Percentiles rank a stretch among this genome's conserved stretches.
phyloP scores from a whole-genome alignment of 2,113 vertebrate species.

The Macroglossus sobrinus region DNA sequence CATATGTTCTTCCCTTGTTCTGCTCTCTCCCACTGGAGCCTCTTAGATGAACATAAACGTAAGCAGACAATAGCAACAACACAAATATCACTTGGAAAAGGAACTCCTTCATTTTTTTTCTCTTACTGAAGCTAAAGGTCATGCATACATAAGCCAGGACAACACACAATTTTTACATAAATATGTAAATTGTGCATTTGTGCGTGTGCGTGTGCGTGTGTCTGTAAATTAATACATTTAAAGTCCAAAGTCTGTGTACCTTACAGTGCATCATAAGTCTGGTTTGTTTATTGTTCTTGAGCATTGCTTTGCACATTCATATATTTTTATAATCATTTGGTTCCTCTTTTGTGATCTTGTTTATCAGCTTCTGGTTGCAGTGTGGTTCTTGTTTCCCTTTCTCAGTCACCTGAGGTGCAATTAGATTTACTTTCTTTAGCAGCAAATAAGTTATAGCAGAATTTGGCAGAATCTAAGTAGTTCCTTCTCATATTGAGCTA shows the following conservation, averaged over 20 bases:
- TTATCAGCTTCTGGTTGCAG: neutral
- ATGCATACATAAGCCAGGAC: neutral
- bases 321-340: neutral
- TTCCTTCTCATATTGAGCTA: neutral
- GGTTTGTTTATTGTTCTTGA: neutral
- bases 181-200: neutral
- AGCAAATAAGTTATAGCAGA: constrained; percentile 65
- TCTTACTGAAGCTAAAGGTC: neutral
- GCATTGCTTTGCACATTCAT: neutral
- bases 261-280: neutral
- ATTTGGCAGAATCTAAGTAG: constrained; percentile 71
- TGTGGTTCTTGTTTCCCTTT: neutral
- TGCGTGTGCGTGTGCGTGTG: no score
- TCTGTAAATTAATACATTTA: neutral
- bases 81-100: neutral
- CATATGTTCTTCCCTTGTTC: neutral
- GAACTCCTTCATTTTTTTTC: neutral
- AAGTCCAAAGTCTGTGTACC: neutral
- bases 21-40: neutral
- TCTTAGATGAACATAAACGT: neutral
- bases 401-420: constrained; percentile 64
- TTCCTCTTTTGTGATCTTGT: neutral
- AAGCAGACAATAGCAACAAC: neutral
- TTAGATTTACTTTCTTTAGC: constrained; percentile 61
- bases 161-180: neutral